Conservation (phyloP, 2,888 invertebrate species). For the Elmis aenea region DNA sequence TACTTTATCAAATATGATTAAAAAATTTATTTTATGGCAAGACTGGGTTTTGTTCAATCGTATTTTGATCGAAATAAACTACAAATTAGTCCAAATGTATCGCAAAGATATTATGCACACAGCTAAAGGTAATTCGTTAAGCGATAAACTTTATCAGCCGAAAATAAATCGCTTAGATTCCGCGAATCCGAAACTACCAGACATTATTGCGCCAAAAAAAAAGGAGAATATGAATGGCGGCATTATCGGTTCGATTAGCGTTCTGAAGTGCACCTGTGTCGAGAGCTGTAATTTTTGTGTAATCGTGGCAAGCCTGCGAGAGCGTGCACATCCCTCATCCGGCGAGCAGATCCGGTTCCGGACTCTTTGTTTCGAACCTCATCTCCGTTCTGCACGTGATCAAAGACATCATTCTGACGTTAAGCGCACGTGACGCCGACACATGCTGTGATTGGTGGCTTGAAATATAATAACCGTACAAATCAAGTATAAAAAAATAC, state of each 20-base stretch:
- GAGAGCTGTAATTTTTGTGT: conserved; percentile 24
- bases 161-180: too few relatives aligned
- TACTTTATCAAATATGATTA: too few relatives aligned
- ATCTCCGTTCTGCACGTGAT: conserved; percentile 31
- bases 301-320: conserved; percentile 18
- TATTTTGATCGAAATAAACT: too few relatives aligned
- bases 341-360: conserved; percentile 25
- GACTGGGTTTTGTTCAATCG: too few relatives aligned
- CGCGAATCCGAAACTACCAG: too few relatives aligned
- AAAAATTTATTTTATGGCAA: too few relatives aligned
- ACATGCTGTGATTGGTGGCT: conserved; percentile 20
- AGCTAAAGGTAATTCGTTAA: too few relatives aligned
- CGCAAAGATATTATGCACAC: too few relatives aligned
- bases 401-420: conserved; percentile 29
- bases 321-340: conserved; percentile 23
- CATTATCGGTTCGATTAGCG: conserved; percentile 7
- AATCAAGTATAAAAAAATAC: not conserved
- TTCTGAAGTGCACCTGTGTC: too few relatives aligned
- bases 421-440: conserved; percentile 28
- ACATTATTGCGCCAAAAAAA: too few relatives aligned
- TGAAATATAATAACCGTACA: conserved; percentile 11
- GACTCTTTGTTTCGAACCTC: conserved; percentile 25
- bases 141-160: too few relatives aligned
- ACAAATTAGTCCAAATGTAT: too few relatives aligned
- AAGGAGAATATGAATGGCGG: conserved; percentile 6